Evolutionary conservation across 1,140 invertebrate genomes (phyloP), one percentile per base, ranked within the genome.

Genomic region (Drosophila arizonae): DNA sequence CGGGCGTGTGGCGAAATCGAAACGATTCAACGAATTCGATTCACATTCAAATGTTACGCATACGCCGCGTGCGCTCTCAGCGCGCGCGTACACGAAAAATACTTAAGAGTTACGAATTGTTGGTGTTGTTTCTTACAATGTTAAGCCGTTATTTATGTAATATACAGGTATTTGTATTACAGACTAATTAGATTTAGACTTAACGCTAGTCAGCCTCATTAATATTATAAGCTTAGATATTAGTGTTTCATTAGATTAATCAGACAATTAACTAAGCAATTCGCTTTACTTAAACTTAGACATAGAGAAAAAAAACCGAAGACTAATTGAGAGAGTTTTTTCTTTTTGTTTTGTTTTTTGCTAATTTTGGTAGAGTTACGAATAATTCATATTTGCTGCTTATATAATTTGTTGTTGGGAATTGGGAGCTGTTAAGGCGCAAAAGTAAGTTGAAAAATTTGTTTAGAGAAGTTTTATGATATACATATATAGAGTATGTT

Each of bases 141-240:
- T 68, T 67, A 57, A 65, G 68, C 64, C 51, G 62, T 48, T 75
- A 61, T 77, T 76, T 52, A 73, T 73, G 56, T 36, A 72, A 51
- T 65, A 66, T 76, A 57, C 48, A 67, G 21, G 45, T 46, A 46
- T 60, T 51, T 52, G 30, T 66, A 50, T 39, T 71, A 45, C 45
- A n/a, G 13, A 36, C 60, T 70, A 70, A 41, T 69, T 55, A 62
- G 39, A 51, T 63, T 63, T 79, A 58, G 62, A 79, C 73, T 77
- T 84, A 84, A 68, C 67, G 69, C 81, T 86, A 86, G 81, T 86
- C 81, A 86, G 81, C 81, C 81, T 86, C 81, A 86, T 86, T 86
- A 86, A 86, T 77, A 86, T 86, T 86, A 86, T 86, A 86, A 86
- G 81, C 81, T 86, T 86, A 86, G 66, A 52, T 45, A 24, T 70